Conservation (phyloP, 2,113 vertebrate species). For the Prunella himalayana region DNA sequence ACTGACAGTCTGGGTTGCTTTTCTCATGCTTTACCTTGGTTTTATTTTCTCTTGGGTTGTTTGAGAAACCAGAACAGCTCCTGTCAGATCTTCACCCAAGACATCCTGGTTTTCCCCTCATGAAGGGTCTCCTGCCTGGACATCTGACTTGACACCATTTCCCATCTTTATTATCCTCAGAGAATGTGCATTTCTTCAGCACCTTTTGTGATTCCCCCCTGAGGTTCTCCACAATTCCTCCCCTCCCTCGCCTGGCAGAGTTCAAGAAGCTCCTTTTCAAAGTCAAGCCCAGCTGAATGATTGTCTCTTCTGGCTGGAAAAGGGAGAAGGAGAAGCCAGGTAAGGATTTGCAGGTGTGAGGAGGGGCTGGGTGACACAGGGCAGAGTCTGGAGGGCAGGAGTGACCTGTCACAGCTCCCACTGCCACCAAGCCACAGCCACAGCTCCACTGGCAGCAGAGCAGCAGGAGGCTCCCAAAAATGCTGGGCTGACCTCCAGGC, state of each 20-base stretch:
- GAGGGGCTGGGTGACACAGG: neutral
- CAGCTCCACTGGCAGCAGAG: neutral
- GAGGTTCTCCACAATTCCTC: neutral
- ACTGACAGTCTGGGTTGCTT: neutral
- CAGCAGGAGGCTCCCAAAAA: neutral
- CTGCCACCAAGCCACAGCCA: neutral
- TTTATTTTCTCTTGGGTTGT: neutral
- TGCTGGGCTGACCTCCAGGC: neutral
- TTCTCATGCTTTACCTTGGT: neutral
- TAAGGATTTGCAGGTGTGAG: neutral
- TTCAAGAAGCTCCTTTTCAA: neutral
- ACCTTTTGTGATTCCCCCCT: neutral
- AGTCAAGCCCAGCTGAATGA: neutral
- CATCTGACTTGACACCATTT: neutral
- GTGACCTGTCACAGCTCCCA: neutral
- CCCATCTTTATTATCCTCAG: neutral
- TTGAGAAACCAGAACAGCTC: neutral
- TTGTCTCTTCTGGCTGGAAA: neutral
- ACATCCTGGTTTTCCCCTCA: neutral
- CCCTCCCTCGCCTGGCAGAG: accelerated
- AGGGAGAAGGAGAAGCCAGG: neutral
- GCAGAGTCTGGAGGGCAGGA: neutral
- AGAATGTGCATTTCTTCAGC: neutral
- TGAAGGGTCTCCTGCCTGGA: neutral
- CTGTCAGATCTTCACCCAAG: neutral